Evolutionary conservation across 2,888 invertebrate genomes (phyloP), one percentile per base, ranked within the genome.

Genomic region (Phrixothrix hirtus): DNA sequence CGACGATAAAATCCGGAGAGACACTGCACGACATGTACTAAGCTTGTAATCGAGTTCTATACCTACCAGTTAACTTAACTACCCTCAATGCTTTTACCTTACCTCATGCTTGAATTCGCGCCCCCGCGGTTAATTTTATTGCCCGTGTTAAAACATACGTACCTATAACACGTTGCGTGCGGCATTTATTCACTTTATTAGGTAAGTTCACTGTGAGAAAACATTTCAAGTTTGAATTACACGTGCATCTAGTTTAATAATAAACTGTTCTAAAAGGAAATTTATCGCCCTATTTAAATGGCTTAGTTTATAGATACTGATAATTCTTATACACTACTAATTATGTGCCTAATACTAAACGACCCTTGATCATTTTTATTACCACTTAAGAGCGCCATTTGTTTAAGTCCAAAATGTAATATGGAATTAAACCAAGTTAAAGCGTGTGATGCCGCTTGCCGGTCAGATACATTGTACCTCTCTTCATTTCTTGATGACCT

Each of bases 101-200:
- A 46, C 45, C 38, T 50, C 42, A 54, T 53, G 53, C 45, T 57
- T 48, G 50, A 44, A 59, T 60, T 62, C 58, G 61, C 70, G 63
- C 67, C 68, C 66, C 66, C 64, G 62, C 66, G 63, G 67, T 69
- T 68, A 68, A 69, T 68, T 68, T 70, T 68, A 70, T 69, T 67
- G 65, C 65, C 59, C 54, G 55, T 58, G 57, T 63, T 63, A 60
- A 63, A 64, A 65, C 63, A 61, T 58, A 63, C 60, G 57, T 59
- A 60, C 54, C 45, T 38, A 44, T 43, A 55, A 52, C 54, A 53
- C 55, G 46, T 58, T 53, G 58, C 61, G 58, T 58, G 58, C 49
- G 47, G 55, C 55, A 52, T 53, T 57, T 58, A 57, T 58, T 55
- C 55, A 57, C 58, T 59, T 60, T 62, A 62, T 64, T 62, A 57